phyloP scores from a whole-genome alignment of 1,140 invertebrate genomes.

The Drosophila guanche region DNA sequence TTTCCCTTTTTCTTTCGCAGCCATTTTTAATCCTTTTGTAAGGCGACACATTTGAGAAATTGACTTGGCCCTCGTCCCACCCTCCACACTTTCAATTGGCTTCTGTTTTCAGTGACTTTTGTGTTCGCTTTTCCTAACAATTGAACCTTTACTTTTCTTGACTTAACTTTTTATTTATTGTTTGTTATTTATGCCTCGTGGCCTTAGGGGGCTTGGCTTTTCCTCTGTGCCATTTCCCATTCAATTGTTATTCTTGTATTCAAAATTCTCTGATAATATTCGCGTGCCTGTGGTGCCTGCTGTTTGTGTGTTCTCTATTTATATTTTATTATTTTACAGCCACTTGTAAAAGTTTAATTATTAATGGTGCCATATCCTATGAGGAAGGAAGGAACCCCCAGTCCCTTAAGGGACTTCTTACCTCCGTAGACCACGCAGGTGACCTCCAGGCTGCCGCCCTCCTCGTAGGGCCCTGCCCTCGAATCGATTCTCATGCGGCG shows the following conservation, averaged over 20 bases:
- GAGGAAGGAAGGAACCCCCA: background rate
- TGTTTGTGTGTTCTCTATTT: slow-evolving; percentile 25
- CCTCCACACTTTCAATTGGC: slow-evolving; percentile 45
- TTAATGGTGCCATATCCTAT: slow-evolving; percentile 32
- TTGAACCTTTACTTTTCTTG: slow-evolving; percentile 58
- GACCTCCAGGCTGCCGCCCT: slow-evolving; percentile 91
- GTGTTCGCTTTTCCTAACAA: slow-evolving; percentile 45
- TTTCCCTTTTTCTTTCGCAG: background rate
- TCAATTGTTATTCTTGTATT: slow-evolving; percentile 38
- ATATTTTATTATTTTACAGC: slow-evolving; percentile 61
- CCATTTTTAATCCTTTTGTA: slow-evolving; percentile 67
- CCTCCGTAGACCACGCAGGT: slow-evolving; percentile 93
- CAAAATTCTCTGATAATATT: too few relatives aligned
- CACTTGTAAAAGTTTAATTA: slow-evolving; percentile 68
- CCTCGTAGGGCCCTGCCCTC: slow-evolving; percentile 92
- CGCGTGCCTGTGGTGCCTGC: slow-evolving; percentile 1
- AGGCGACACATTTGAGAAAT: slow-evolving; percentile 66
- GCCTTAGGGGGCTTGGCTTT: slow-evolving; percentile 35
- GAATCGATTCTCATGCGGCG: slow-evolving; percentile 88
- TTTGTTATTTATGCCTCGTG: slow-evolving; percentile 63
- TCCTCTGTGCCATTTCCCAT: background rate
- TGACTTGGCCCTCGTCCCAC: slow-evolving; percentile 37
- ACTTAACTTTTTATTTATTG: slow-evolving; percentile 58
- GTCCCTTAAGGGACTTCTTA: slow-evolving; percentile 84
- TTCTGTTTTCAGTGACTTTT: slow-evolving; percentile 49